A percentile compares a stretch with the other conserved stretches of the same genome.
phyloP scores from a whole-genome alignment of 2,888 invertebrate genomes.

The Trypoxylon attenuatum region DNA sequence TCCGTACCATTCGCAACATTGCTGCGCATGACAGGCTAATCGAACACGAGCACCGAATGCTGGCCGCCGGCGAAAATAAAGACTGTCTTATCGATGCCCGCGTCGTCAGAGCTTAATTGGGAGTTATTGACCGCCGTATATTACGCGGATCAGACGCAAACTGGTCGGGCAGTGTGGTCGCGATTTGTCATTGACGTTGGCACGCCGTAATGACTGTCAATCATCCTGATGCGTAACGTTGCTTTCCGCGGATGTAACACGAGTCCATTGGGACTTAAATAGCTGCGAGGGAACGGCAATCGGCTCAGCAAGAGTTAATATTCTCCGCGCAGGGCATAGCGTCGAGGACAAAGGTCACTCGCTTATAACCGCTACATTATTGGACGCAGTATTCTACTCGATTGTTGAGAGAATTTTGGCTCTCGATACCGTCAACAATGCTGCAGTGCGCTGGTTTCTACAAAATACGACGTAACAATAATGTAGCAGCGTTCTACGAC shows the following conservation, averaged over 20 bases:
- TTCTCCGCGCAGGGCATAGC: too few relatives aligned
- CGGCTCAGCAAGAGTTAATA: too few relatives aligned
- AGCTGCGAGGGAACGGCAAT: too few relatives aligned
- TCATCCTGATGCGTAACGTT: slow-evolving; percentile 37
- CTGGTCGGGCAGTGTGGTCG: slow-evolving; percentile 26
- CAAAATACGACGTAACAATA: too few relatives aligned
- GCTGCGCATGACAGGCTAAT: slow-evolving; percentile 44
- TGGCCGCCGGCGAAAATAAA: slow-evolving; percentile 47
- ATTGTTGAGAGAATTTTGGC: too few relatives aligned
- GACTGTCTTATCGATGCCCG: slow-evolving; percentile 49
- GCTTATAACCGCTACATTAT: too few relatives aligned
- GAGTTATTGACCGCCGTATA: slow-evolving; percentile 47
- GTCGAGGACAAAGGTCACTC: too few relatives aligned
- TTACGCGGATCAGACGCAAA: slow-evolving; percentile 43
- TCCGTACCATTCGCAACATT: slow-evolving; percentile 17
- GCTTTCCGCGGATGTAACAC: slow-evolving; percentile 12
- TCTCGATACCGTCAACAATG: too few relatives aligned
- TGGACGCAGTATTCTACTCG: too few relatives aligned
- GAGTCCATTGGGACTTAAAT: slow-evolving; percentile 35
- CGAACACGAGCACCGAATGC: too few relatives aligned
- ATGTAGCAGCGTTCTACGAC: too few relatives aligned
- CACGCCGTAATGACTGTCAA: slow-evolving; percentile 41
- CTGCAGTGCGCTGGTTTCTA: too few relatives aligned
- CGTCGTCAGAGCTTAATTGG: slow-evolving; percentile 45
- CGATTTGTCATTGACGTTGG: slow-evolving; percentile 32